Base-by-base conservation (phyloP, 2,797 vertebrate species). In the Coendou prehensilis region DNA sequence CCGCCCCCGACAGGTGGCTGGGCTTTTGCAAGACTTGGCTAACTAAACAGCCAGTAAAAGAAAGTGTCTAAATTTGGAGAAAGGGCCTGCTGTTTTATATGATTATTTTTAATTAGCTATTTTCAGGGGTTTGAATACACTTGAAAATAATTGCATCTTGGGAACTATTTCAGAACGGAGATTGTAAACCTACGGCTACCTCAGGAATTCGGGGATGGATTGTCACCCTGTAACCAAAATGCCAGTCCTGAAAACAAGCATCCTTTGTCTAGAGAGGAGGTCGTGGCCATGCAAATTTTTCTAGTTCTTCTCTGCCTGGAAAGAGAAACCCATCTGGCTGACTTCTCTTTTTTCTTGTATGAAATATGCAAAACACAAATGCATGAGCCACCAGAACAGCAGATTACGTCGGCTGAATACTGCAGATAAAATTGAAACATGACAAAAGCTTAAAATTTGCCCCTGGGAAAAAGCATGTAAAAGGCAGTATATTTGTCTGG, bases 341-440 rank as follows among this genome's bases (percentile, higher is more conserved):
- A 94, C 93, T 97, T 97, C 86, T 95, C 92, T 89, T 92, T 96
- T 91, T 93, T 95, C 90, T 97, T 84, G 23, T 91, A 87, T 89
- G 90, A 97, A 96, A 96, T 95, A 95, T 95, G 93, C 91, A 96
- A 96, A 95, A 90, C 85, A 82, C 82, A 95, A 95, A 91, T 45
- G 30, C 90, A 63, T 76, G 59, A 94, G 61, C 56, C 71, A 54
- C 63, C 37, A 89, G 93, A 94, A 54, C 45, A 92, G 71, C 73
- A 92, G 92, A 81, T 93, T 87, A 92, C 71, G 64, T 52, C 0
- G 1, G 26, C 71, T 95, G 87, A 88, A 71, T 95, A 87, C 73
- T 91, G 73, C 59, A 96, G 85, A 93, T 94, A 96, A 92, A 95
- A 95, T 61, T 83, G 67, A 97, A 96, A 88, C 69, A 95, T 63